Evolutionary conservation across 2,888 invertebrate genomes (phyloP).

Genomic region (Rhagophthalmus giganteus): DNA sequence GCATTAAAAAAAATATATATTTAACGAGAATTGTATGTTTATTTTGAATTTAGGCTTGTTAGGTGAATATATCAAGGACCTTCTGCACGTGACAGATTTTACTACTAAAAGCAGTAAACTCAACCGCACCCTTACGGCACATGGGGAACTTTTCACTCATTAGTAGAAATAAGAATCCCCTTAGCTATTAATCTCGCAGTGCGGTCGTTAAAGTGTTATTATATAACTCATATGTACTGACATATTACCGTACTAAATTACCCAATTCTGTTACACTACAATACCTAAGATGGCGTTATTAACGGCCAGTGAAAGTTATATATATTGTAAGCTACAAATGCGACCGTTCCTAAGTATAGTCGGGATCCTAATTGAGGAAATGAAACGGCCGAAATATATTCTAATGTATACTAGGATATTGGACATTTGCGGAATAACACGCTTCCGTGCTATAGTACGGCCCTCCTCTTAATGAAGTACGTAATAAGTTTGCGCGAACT

Average conservation of each 20-base stretch:
- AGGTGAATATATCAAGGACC: slow-evolving; percentile 34
- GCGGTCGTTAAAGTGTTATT: slow-evolving; percentile 23
- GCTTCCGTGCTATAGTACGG: too few relatives aligned
- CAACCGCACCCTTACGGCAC: slow-evolving; percentile 32
- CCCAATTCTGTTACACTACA: slow-evolving; percentile 5
- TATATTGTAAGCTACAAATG: background rate
- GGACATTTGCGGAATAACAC: too few relatives aligned
- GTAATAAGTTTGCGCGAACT: too few relatives aligned
- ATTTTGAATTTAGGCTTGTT: slow-evolving; percentile 20
- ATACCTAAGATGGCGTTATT: slow-evolving; percentile 3
- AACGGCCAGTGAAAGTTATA: background rate
- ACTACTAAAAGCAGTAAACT: slow-evolving; percentile 31
- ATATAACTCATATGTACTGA: slow-evolving; percentile 17
- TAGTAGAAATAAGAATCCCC: slow-evolving; percentile 30
- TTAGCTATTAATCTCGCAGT: slow-evolving; percentile 19
- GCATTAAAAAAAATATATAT: too few relatives aligned
- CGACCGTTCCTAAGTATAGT: background rate
- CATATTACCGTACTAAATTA: slow-evolving; percentile 17
- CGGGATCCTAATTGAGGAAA: too few relatives aligned
- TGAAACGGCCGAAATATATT: too few relatives aligned
- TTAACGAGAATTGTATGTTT: background rate
- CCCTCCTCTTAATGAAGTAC: too few relatives aligned
- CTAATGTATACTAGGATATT: too few relatives aligned
- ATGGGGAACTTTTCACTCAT: slow-evolving; percentile 36
- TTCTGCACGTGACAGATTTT: slow-evolving; percentile 33